A percentile compares a stretch with the other conserved stretches of the same genome.
These are phyloP conservation scores for Vimba vimba DNA, from an alignment of 2,113 vertebrate genomes.

Conservation along the genomic window DNA sequence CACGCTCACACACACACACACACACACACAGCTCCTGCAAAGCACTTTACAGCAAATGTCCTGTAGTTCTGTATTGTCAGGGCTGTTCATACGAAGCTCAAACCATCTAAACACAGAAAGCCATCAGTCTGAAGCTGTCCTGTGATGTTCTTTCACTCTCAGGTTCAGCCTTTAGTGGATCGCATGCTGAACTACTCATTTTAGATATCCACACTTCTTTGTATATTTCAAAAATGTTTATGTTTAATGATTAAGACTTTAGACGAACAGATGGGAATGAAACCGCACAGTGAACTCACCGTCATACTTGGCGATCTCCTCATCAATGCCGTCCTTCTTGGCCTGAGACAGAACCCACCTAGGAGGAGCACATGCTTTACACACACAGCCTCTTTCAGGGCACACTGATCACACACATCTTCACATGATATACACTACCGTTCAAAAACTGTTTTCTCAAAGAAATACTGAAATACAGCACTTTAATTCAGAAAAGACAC, in stretches of 20 bases:
- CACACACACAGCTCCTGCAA: background rate
- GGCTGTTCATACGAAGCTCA: background rate
- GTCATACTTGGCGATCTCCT: slow-evolving; percentile 97
- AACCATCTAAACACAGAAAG: background rate
- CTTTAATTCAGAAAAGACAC: background rate
- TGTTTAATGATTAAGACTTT: background rate
- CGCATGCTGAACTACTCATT: background rate
- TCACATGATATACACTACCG: background rate
- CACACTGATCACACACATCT: background rate
- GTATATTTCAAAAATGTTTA: background rate
- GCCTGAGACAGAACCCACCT: slow-evolving; percentile 94
- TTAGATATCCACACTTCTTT: background rate
- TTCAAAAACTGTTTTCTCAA: background rate
- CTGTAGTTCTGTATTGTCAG: background rate
- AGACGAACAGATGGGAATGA: background rate
- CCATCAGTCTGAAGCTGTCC: background rate
- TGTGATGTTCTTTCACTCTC: background rate
- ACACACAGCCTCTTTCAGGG: background rate
- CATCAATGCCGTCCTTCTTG: slow-evolving; percentile 95
- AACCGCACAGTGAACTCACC: slow-evolving; percentile 73
- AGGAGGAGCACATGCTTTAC: slow-evolving; percentile 6
- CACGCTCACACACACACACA: background rate
- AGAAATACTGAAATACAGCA: too few species aligned
- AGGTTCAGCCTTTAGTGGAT: background rate
- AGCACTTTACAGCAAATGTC: background rate